These are phyloP conservation scores for Leptodactylus fuscus DNA, from an alignment of 2,113 vertebrate genomes.

Conservation along the genomic window DNA sequence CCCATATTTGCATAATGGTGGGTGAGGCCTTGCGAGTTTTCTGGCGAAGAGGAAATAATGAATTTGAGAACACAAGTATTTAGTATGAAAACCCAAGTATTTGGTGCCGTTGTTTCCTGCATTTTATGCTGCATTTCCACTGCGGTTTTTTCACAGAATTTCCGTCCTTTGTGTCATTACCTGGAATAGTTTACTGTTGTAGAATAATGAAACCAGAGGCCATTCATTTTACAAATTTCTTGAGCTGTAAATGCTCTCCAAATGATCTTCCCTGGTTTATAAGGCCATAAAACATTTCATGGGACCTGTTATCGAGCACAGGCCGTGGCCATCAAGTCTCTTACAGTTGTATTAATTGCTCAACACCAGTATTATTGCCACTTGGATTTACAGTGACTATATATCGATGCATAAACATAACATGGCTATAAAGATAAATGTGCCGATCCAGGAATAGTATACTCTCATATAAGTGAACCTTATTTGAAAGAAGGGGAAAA, in stretches of 20 bases:
- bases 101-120: no score
- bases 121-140: no score
- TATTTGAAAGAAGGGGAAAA: neutral
- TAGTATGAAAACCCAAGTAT: no score
- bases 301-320: conserved; percentile 10
- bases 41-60: no score
- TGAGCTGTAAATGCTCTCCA: neutral
- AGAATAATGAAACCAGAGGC: neutral
- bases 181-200: neutral
- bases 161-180: no score
- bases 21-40: no score
- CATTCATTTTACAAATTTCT: neutral
- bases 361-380: neutral
- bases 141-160: no score
- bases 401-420: conserved; percentile 21
- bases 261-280: neutral
- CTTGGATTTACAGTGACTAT: conserved; percentile 2
- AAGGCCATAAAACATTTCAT: conserved; percentile 40
- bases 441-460: conserved; percentile 6
- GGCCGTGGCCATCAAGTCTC: neutral
- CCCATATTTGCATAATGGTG: no score
- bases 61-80: no score
- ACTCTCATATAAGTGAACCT: neutral
- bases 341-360: conserved; percentile 28
- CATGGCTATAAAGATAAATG: conserved; percentile 6